Evolutionary conservation across 2,113 vertebrate genomes (phyloP).

Genomic region (Odocoileus hemionus): DNA sequence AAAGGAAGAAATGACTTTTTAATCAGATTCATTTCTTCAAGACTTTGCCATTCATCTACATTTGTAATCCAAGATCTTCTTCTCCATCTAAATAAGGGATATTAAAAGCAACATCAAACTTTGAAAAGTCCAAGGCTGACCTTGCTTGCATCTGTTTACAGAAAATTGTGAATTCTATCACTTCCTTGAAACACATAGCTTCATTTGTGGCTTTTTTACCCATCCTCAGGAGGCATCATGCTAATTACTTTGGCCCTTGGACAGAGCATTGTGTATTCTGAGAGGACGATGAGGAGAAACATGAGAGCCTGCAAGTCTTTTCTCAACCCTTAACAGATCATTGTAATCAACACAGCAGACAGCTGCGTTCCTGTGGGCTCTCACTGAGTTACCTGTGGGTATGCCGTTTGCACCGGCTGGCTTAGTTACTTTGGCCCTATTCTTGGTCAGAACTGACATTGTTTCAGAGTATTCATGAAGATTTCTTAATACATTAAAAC

Average conservation of each 20-base stretch:
- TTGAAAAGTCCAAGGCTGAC: neutral
- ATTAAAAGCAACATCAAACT: neutral
- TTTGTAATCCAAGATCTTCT: neutral
- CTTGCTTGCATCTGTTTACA: neutral
- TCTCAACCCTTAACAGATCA: neutral
- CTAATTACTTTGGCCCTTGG: neutral
- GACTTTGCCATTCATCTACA: conserved; percentile 32
- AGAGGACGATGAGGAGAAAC: neutral
- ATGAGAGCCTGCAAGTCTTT: neutral
- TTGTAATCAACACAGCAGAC: neutral
- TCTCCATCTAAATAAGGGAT: neutral
- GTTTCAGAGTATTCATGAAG: neutral
- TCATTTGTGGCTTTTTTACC: conserved; percentile 16
- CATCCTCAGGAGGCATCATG: neutral
- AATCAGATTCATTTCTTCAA: conserved; percentile 46
- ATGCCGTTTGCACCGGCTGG: neutral
- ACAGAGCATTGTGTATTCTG: neutral
- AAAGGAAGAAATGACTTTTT: conserved; percentile 39
- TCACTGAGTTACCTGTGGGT: neutral
- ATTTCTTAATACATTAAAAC: neutral
- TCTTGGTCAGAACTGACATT: neutral
- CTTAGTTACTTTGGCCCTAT: neutral
- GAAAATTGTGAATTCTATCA: conserved; percentile 40
- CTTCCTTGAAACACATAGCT: conserved; percentile 14
- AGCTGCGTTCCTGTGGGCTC: neutral